These are phyloP conservation scores for Crypturellus tataupa DNA, from an alignment of 2,797 vertebrate species.

Conservation along the genomic window DNA sequence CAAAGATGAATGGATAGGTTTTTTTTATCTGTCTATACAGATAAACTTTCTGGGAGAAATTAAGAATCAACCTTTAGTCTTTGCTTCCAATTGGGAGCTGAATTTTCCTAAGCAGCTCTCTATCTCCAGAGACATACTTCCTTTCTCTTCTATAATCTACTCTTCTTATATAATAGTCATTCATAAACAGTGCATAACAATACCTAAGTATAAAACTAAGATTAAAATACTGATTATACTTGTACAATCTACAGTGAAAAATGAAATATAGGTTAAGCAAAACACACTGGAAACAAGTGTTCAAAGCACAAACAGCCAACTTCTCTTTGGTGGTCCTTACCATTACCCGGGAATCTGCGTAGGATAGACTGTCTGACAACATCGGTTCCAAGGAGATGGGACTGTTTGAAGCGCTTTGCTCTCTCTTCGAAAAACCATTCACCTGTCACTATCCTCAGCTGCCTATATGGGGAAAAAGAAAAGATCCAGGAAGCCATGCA, in stretches of 20 bases:
- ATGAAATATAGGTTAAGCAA: not conserved
- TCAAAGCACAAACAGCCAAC: not conserved
- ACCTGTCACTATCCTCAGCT: conserved; percentile 92
- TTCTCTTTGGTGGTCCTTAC: not conserved
- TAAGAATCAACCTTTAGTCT: not conserved
- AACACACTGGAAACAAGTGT: not conserved
- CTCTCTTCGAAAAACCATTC: conserved; percentile 98
- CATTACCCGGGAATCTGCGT: conserved; percentile 85
- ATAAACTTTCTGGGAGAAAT: not conserved
- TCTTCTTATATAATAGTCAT: not conserved
- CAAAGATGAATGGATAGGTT: not conserved
- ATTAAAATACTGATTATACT: not conserved
- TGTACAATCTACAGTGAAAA: not conserved
- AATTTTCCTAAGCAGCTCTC: not conserved
- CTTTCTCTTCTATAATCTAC: not conserved
- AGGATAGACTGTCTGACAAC: conserved; percentile 92
- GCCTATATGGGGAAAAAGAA: conserved; percentile 76
- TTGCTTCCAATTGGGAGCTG: not conserved
- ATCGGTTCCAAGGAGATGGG: conserved; percentile 84
- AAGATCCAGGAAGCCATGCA: not conserved
- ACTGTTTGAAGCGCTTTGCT: conserved; percentile 91
- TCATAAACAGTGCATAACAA: not conserved
- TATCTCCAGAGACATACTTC: not conserved
- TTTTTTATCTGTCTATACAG: not conserved
- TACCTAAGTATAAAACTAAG: not conserved